Base-by-base conservation (phyloP, 2,888 invertebrate species). In the Agrotis segetum region DNA sequence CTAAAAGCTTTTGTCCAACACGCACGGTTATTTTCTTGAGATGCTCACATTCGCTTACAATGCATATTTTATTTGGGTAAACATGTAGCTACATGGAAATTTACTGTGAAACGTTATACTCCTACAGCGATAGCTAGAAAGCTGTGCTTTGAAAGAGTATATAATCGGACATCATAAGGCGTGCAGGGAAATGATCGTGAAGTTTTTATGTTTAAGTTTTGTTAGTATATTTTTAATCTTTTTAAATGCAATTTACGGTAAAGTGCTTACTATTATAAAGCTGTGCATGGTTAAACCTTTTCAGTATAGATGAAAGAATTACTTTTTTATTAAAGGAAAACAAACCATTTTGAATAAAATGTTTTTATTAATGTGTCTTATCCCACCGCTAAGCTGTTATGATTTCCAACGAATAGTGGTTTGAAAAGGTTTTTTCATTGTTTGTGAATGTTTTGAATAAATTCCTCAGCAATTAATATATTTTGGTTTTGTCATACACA, bases 1-100 rank as follows among this genome's bases (percentile, higher is more conserved):
- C 91, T 93, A 93, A 93, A 94, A 94, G 93, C 93, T 94, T 94
- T 93, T 90, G 91, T 91, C 88, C 87, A 87, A 91, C 86, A 89
- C 87, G 83, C 86, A 79, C 81, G 82, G 88, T 92, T 92, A 91
- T 91, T 91, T 91, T 88, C 90, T 88, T 84, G 87, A 88, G 87
- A 91, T 85, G 82, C 83, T 86, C 85, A 71, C 88, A 85, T 87
- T 88, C 84, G 82, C 88, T 88, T 85, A 86, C 84, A 88, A 88
- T 92, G 89, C 90, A 92, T 92, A 91, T 90, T 91, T 92, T 89
- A 92, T 88, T 88, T 85, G 68, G 78, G 77, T 71, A 84, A 82
- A 84, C 76, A 85, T 77, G 79, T 74, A 77, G 84, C 72, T 79
- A 67, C 70, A 77, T 67, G 58, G 19, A 75, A 81, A 81, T 83